Evolutionary conservation across 2,888 invertebrate species (phyloP).

Genomic region (Leptinotarsa haldemani): DNA sequence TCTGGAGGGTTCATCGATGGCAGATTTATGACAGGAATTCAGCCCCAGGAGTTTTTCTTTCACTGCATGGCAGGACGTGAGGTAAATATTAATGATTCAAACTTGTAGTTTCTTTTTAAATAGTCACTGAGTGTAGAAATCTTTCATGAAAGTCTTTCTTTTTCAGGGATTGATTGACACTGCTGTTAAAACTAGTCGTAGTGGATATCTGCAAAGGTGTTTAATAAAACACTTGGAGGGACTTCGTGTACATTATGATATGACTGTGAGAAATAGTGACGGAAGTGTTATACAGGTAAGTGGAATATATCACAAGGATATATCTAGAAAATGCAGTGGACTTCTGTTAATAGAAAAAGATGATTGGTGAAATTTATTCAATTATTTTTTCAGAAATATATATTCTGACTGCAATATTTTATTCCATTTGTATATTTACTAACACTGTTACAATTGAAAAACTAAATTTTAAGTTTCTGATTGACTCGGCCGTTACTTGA

Average conservation of each 20-base stretch:
- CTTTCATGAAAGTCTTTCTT: conserved; percentile 12
- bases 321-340: too few relatives aligned
- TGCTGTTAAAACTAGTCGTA: conserved; percentile 98
- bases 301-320: conserved; percentile 2
- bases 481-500: too few relatives aligned
- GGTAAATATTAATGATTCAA: conserved; percentile 65
- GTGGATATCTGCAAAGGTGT: conserved; percentile 97
- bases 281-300: conserved; percentile 86
- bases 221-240: conserved; percentile 98
- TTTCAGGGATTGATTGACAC: conserved; percentile 95
- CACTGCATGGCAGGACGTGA: conserved; percentile 99
- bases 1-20: conserved; percentile 98
- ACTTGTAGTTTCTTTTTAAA: too few relatives aligned
- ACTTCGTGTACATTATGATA: conserved; percentile 90
- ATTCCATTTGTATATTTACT: too few relatives aligned
- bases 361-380: too few relatives aligned
- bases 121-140: too few relatives aligned
- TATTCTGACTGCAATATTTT: too few relatives aligned
- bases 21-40: conserved; percentile 97
- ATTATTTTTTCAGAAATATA: too few relatives aligned
- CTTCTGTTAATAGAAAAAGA: too few relatives aligned
- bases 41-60: conserved; percentile 98
- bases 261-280: conserved; percentile 96
- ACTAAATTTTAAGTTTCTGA: too few relatives aligned
- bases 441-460: too few relatives aligned